Conservation (phyloP, 2,888 invertebrate species). For the Chesias legatella region DNA sequence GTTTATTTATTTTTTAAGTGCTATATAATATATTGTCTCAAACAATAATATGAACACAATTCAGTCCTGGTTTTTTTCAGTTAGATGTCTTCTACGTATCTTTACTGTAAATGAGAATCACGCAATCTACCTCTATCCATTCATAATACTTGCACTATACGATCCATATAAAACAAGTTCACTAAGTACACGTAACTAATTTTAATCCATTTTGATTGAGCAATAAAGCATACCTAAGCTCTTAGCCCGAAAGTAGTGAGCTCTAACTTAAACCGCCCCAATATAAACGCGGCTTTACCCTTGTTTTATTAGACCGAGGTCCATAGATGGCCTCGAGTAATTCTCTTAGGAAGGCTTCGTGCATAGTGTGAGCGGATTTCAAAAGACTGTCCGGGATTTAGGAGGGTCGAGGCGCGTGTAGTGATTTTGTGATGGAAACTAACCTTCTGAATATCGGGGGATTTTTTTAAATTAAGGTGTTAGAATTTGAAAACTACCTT, state of each 20-base stretch:
- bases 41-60: no score
- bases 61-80: no score
- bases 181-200: slow-evolving; percentile 19
- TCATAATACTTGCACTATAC: slow-evolving; percentile 4
- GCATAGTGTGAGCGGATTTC: slow-evolving; percentile 14
- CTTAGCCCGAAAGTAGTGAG: slow-evolving; percentile 42
- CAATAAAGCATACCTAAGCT: slow-evolving; percentile 31
- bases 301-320: slow-evolving; percentile 46
- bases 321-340: slow-evolving; percentile 45
- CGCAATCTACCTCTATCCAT: no score
- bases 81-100: no score
- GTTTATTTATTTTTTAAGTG: no score
- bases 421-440: no score
- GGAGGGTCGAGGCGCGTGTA: slow-evolving; percentile 4
- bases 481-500: no score
- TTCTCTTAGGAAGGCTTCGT: slow-evolving; percentile 26
- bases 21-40: no score
- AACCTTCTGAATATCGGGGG: no score
- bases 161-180: slow-evolving; percentile 12
- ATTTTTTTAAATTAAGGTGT: no score
- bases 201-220: slow-evolving; percentile 25
- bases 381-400: slow-evolving; percentile 1
- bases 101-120: no score
- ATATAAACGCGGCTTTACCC: slow-evolving; percentile 52
- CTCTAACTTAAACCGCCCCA: slow-evolving; percentile 45